Evolutionary conservation across 2,797 vertebrate species (phyloP).

Genomic region (Lepilemur septentrionalis): DNA sequence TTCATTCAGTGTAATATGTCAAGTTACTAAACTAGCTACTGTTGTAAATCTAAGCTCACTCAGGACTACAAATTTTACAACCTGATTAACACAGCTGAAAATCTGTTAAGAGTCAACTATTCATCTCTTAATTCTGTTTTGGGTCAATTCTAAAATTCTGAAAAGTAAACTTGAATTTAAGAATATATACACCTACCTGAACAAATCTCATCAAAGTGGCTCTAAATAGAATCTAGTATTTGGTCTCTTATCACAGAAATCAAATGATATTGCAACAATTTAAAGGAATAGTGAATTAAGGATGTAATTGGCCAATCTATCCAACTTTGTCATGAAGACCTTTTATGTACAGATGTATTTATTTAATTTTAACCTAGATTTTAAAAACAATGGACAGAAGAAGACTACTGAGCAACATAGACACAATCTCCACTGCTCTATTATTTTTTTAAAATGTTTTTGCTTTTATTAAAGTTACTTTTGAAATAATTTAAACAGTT

Average conservation of each 20-base stretch:
- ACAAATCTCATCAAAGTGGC: background rate
- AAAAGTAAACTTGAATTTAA: background rate
- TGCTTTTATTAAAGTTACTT: background rate
- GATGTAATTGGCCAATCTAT: background rate
- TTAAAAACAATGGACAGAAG: background rate
- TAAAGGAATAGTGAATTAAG: background rate
- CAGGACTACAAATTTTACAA: background rate
- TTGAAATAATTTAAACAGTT: background rate
- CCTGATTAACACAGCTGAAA: background rate
- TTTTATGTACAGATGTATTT: background rate
- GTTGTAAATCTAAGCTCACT: background rate
- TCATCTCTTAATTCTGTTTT: background rate
- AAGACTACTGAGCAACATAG: background rate
- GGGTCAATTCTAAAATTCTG: background rate
- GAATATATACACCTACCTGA: background rate
- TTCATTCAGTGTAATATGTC: background rate
- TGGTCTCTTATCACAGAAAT: background rate
- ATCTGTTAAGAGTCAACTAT: background rate
- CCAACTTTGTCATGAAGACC: background rate
- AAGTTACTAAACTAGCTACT: background rate
- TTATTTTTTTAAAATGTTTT: background rate
- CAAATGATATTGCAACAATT: background rate
- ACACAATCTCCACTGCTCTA: background rate
- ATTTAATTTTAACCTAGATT: background rate
- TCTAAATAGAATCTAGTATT: background rate